A percentile compares a stretch with the other conserved stretches of the same genome.
phyloP scores from a whole-genome alignment of 2,113 vertebrate genomes.

The Corvus hawaiiensis region DNA sequence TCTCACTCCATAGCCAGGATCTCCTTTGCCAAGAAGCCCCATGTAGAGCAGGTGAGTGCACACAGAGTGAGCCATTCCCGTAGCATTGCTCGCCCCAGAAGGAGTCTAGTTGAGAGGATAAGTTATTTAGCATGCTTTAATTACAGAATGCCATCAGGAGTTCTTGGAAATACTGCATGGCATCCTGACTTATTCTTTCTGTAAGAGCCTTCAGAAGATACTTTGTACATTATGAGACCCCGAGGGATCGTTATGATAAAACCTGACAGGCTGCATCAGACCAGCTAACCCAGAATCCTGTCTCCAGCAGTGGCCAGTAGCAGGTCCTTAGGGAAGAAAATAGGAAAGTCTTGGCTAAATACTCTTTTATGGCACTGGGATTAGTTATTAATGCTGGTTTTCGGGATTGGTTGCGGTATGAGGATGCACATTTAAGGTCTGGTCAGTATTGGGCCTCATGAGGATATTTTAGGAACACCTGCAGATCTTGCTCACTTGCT shows the following conservation, averaged over 20 bases:
- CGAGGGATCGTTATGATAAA: neutral
- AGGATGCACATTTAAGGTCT: neutral
- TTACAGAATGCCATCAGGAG: neutral
- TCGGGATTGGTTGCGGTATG: neutral
- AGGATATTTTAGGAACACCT: neutral
- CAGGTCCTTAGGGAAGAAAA: neutral
- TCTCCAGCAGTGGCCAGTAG: neutral
- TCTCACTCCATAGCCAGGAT: slow-evolving; percentile 84
- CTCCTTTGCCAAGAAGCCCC: slow-evolving; percentile 90
- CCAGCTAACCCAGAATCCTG: neutral
- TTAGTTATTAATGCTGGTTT: neutral
- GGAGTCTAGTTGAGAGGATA: neutral
- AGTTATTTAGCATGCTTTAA: neutral
- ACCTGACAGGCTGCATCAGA: neutral
- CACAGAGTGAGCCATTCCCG: neutral
- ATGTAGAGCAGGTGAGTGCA: slow-evolving; percentile 85
- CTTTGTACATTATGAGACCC: neutral
- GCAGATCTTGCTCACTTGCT: neutral
- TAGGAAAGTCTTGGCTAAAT: neutral
- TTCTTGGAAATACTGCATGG: neutral
- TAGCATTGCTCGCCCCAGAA: neutral
- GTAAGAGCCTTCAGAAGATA: neutral
- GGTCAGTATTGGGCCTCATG: neutral
- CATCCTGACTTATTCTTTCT: neutral
- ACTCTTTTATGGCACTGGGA: neutral